Percentiles rank a stretch among this genome's conserved stretches.
Conservation (phyloP, 2,888 invertebrate genomes). For the Strigamia maritima region DNA sequence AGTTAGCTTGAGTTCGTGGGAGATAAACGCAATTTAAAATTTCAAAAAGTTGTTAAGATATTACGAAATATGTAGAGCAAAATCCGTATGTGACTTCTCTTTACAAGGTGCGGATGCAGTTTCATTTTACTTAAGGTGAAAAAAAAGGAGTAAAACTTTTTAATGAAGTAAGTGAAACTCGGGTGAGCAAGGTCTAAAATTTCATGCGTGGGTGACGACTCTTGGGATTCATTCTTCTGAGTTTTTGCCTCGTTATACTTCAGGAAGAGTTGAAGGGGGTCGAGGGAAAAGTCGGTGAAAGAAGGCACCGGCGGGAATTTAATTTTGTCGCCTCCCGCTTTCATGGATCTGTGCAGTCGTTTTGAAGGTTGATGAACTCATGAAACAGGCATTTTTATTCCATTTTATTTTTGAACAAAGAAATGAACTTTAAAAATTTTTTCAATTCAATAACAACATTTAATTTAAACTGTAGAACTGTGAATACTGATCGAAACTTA, state of each 20-base stretch:
- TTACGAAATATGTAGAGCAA: neutral
- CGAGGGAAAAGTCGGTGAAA: constrained; percentile 1
- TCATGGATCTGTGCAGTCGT: neutral
- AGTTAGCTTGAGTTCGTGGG: too few species aligned
- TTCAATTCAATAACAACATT: neutral
- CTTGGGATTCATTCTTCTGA: constrained; percentile 6
- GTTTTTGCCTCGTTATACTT: neutral
- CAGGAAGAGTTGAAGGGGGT: neutral
- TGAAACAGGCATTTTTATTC: neutral
- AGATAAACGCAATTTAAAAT: neutral
- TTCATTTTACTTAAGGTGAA: neutral
- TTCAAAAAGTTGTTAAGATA: neutral
- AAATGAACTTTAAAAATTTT: neutral
- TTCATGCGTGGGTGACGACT: neutral
- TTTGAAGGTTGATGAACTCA: constrained; percentile 5
- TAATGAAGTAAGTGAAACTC: neutral
- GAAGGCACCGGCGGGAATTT: constrained; percentile 11
- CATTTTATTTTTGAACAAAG: neutral
- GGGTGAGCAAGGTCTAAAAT: constrained; percentile 1
- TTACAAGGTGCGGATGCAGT: neutral
- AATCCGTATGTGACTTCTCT: neutral
- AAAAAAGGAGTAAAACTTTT: neutral
- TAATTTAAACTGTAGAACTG: neutral
- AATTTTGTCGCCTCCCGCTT: constrained; percentile 3
- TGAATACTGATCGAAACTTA: neutral